Conservation (phyloP, 2,797 vertebrate genomes). For the Megalops cyprinoides region DNA sequence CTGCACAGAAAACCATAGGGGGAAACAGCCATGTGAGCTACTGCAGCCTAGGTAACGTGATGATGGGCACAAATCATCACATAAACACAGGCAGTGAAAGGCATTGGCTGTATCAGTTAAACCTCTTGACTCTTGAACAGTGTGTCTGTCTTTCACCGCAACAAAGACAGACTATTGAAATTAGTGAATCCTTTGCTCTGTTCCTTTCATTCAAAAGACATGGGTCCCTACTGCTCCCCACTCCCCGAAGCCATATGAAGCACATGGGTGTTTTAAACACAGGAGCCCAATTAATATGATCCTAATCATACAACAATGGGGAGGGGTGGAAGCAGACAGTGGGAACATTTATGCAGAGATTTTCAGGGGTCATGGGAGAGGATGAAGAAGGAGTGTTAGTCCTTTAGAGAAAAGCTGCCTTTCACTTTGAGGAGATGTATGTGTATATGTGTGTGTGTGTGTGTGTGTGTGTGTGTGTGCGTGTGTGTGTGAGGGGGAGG, state of each 20-base stretch:
- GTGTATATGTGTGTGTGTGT: too few relatives aligned
- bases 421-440: conserved; percentile 16
- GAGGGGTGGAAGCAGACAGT: conserved; percentile 42
- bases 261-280: not conserved
- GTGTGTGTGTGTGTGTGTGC: too few relatives aligned
- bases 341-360: not conserved
- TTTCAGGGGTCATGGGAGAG: not conserved
- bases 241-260: conserved; percentile 25
- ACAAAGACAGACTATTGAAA: too few relatives aligned
- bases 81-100: not conserved
- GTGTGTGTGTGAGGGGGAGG: conserved; percentile 31
- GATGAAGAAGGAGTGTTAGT: not conserved
- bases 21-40: too few relatives aligned
- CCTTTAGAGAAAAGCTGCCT: not conserved
- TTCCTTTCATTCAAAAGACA: not conserved
- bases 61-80: too few relatives aligned
- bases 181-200: not conserved
- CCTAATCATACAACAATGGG: not conserved
- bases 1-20: too few relatives aligned
- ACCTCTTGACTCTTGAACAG: too few relatives aligned
- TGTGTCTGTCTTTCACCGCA: too few relatives aligned
- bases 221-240: not conserved
- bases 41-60: too few relatives aligned
- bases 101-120: not conserved
- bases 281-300: not conserved